Base-by-base conservation (phyloP, 1,140 invertebrate genomes). In the Eciton burchellii region DNA sequence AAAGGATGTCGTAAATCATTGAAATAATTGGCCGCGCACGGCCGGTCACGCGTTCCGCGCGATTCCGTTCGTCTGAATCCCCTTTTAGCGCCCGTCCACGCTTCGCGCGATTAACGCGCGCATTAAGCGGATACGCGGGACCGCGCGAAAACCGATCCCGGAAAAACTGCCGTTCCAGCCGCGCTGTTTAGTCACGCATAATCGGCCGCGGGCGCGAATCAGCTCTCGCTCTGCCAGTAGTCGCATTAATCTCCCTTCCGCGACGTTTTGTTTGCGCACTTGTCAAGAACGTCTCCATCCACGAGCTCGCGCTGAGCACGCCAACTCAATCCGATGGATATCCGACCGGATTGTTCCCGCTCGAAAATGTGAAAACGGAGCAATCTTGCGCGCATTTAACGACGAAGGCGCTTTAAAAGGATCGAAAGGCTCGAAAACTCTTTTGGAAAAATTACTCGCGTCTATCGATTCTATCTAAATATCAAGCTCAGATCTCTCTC, bases 1-100 rank as follows among this genome's bases (percentile, higher is more conserved):
- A n/a, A n/a, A 79, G 63, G 35, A 79, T 63, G 74, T 79, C 74
- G 63, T 79, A 79, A 79, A 79, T 79, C 74, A 79, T 79, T 63
- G 74, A 79, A 68, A 79, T 79, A 79, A 79, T 79, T 79, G 74
- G 63, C 72, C 72, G 43, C 71, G 56, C 71, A 60, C 57, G 72
- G 26, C 19, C 57, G 62, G 72, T 79, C 74, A 79, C 74, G 74
- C 74, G 68, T 68, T 68, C 62, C 19, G 63, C 52, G 63, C 63
- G 63, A 68, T 68, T 21, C 49, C 68, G 56, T 79, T 79, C 68
- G 62, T 68, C 56, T 21, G 63, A 35, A 79, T 56, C 63, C n/a
- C n/a, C 52, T 79, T 68, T 79, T 56, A 79, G 68, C 74, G 74
- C 74, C 63, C 70, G 74, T 79, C 74, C 16, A 45, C 62, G 35